Evolutionary conservation across 2,888 invertebrate species (phyloP).

Genomic region (Tenthredo amoena): DNA sequence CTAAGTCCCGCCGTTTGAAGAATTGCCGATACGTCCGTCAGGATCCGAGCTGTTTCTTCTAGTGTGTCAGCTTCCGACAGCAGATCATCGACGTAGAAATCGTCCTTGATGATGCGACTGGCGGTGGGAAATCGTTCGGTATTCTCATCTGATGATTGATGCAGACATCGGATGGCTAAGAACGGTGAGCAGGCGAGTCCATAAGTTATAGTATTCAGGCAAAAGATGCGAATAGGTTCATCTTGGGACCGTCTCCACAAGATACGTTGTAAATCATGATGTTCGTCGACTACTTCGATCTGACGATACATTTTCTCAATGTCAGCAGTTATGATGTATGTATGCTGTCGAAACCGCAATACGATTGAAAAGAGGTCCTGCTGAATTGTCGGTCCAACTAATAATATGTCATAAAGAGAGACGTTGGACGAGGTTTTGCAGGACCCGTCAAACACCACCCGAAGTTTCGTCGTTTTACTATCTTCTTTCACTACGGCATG

Average conservation of each 20-base stretch:
- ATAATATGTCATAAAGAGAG: slow-evolving; percentile 57
- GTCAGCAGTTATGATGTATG: slow-evolving; percentile 61
- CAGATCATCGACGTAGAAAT: slow-evolving; percentile 25
- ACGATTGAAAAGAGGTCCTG: slow-evolving; percentile 59
- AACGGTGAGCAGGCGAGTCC: slow-evolving; percentile 63
- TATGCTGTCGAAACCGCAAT: slow-evolving; percentile 60
- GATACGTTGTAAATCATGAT: slow-evolving; percentile 61
- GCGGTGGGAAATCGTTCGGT: slow-evolving; percentile 32
- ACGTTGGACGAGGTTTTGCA: slow-evolving; percentile 48
- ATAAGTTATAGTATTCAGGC: slow-evolving; percentile 61
- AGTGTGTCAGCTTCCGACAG: not conserved
- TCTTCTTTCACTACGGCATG: slow-evolving; percentile 41
- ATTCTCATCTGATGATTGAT: slow-evolving; percentile 60
- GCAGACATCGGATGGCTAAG: slow-evolving; percentile 60
- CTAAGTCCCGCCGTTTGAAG: not conserved
- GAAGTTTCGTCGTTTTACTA: slow-evolving; percentile 55
- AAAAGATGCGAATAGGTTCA: slow-evolving; percentile 55
- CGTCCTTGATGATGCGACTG: not conserved
- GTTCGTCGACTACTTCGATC: slow-evolving; percentile 55
- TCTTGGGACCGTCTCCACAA: slow-evolving; percentile 60
- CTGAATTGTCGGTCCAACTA: slow-evolving; percentile 55
- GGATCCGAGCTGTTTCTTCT: not conserved
- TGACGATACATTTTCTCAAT: slow-evolving; percentile 65
- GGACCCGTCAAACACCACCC: slow-evolving; percentile 50
- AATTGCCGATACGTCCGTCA: not conserved